A percentile compares a stretch with the other conserved stretches of the same genome.
Conservation (phyloP, 2,888 invertebrate species). For the Eutolmus rufibarbis region DNA sequence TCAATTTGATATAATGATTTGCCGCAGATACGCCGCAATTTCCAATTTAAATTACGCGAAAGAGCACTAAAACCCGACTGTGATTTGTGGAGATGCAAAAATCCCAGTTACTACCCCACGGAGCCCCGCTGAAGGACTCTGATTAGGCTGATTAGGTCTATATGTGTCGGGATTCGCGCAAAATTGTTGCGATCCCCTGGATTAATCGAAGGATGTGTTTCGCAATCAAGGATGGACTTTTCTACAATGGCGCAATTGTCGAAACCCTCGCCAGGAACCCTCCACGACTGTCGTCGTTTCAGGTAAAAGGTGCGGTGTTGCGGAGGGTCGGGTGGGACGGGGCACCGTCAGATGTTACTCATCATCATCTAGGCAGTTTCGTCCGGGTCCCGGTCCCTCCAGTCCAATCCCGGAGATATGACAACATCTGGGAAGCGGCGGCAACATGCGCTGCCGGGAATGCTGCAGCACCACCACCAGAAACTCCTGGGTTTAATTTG, state of each 20-base stretch:
- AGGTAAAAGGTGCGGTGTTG: neutral
- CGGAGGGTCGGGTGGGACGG: neutral
- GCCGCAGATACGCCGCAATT: constrained; percentile 3
- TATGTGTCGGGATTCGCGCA: neutral
- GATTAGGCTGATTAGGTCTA: neutral
- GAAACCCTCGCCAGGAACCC: neutral
- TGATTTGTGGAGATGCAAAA: neutral
- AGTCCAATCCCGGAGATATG: neutral
- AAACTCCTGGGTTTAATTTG: constrained; percentile 21
- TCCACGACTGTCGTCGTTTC: neutral
- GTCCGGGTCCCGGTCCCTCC: neutral
- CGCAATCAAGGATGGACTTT: constrained; percentile 1
- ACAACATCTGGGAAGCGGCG: constrained; percentile 2
- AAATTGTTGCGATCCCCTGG: neutral
- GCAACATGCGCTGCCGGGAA: neutral
- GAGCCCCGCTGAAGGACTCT: neutral
- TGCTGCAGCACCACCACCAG: neutral
- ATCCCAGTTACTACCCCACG: neutral
- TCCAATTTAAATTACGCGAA: constrained; percentile 21
- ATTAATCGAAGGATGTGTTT: neutral
- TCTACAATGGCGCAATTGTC: neutral
- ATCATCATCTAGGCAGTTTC: neutral
- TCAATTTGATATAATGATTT: constrained; percentile 17
- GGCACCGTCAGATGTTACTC: neutral
- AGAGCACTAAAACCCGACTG: neutral